Evolutionary conservation across 2,797 vertebrate genomes (phyloP).

Genomic region (Pseudotriccus pelzelni): DNA sequence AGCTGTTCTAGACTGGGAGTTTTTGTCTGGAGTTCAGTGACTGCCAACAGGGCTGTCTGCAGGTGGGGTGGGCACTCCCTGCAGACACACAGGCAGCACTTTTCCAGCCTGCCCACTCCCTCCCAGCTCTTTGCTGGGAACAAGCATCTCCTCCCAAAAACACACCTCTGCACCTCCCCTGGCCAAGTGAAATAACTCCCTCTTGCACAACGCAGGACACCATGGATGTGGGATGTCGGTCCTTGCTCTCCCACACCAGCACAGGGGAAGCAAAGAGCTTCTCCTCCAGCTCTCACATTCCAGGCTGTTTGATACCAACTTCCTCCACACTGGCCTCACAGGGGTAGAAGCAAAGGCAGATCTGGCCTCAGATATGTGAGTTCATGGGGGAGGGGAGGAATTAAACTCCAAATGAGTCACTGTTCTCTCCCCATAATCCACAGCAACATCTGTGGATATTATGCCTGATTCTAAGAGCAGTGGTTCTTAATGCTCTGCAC

Average conservation of each 20-base stretch:
- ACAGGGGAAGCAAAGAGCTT: neutral
- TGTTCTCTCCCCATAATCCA: neutral
- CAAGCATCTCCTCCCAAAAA: neutral
- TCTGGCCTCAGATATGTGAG: neutral
- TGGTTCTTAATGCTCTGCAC: neutral
- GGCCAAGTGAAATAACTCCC: neutral
- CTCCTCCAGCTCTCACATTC: neutral
- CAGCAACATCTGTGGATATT: neutral
- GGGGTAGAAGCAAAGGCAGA: neutral
- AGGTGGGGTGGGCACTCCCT: neutral
- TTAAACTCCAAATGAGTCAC: constrained; percentile 16
- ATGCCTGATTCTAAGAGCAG: neutral
- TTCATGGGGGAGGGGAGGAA: neutral
- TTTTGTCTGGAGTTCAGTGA: neutral
- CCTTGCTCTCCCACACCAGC: neutral
- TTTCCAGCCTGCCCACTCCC: neutral
- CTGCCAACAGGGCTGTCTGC: neutral
- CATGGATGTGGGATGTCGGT: fast-evolving
- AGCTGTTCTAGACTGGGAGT: neutral
- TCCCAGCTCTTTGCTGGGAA: neutral
- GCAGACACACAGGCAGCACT: neutral
- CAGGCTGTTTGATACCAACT: neutral
- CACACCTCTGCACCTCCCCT: neutral
- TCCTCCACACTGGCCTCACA: neutral
- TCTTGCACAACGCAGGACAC: neutral